phyloP scores from a whole-genome alignment of 2,113 vertebrate species.

The Onychostruthus taczanowskii region DNA sequence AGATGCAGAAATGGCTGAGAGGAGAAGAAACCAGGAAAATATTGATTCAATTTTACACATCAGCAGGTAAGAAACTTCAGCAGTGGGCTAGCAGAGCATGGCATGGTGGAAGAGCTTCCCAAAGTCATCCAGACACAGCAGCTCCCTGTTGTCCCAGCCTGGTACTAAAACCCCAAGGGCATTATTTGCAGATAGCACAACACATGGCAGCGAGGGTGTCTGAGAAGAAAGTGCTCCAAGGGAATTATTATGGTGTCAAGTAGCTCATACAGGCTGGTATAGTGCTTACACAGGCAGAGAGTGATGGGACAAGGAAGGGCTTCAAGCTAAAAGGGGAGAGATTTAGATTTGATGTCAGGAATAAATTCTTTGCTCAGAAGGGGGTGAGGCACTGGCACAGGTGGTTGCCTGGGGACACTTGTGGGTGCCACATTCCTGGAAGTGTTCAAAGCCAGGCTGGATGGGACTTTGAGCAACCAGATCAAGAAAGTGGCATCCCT shows the following conservation, averaged over 20 bases:
- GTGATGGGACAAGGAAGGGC: fast-evolving
- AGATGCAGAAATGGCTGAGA: neutral
- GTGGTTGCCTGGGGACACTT: neutral
- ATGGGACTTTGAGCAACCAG: neutral
- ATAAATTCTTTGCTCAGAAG: neutral
- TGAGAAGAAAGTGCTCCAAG: neutral
- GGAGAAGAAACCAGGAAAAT: neutral
- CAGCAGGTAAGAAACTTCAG: neutral
- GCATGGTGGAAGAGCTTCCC: neutral
- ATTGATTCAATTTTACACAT: neutral
- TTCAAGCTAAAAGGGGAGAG: neutral
- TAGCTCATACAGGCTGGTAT: neutral
- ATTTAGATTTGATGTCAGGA: neutral
- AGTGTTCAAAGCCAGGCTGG: neutral
- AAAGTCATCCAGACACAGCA: neutral
- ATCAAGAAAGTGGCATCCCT: neutral
- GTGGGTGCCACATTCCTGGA: neutral
- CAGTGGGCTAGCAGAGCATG: neutral
- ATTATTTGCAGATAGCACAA: neutral
- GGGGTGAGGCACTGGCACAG: neutral
- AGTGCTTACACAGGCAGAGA: neutral
- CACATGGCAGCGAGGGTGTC: fast-evolving
- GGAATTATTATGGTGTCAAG: no score
- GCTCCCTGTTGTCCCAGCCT: neutral
- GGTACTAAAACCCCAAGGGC: neutral